Conservation (phyloP, 2,888 invertebrate species). For the Tromatobia lineatoria region DNA sequence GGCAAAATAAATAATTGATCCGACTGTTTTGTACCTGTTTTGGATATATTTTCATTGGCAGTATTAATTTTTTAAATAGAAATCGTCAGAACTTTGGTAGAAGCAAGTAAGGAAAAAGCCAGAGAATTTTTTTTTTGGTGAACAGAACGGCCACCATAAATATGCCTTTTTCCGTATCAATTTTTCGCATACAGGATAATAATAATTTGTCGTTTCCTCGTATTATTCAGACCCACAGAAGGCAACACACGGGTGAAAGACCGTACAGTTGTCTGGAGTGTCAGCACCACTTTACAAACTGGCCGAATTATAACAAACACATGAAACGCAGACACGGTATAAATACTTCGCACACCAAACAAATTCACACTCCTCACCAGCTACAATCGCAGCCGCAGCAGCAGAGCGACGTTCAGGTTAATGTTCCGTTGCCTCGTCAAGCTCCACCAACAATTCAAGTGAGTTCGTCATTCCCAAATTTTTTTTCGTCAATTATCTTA, state of each 20-base stretch:
- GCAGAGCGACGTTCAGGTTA: slow-evolving; percentile 57
- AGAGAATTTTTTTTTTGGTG: too few species aligned
- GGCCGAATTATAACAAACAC: slow-evolving; percentile 94
- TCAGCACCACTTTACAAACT: slow-evolving; percentile 92
- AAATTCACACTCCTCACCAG: slow-evolving; percentile 77
- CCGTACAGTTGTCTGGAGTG: slow-evolving; percentile 92
- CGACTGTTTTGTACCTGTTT: too few species aligned
- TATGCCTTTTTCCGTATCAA: too few species aligned
- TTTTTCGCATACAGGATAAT: too few species aligned
- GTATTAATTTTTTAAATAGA: too few species aligned
- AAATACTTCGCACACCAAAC: slow-evolving; percentile 86
- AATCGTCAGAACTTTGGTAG: too few species aligned
- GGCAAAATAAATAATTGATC: too few species aligned
- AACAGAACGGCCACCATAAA: too few species aligned
- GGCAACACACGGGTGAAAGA: slow-evolving; percentile 89
- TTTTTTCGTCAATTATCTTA: background rate
- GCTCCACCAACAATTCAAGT: slow-evolving; percentile 74
- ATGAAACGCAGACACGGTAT: slow-evolving; percentile 92
- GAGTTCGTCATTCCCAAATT: background rate
- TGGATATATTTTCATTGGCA: too few species aligned
- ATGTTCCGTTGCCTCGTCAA: slow-evolving; percentile 57
- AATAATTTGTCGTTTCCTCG: too few species aligned
- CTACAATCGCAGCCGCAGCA: slow-evolving; percentile 59
- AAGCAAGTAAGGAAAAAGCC: too few species aligned
- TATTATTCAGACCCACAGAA: slow-evolving; percentile 88